Conservation (phyloP, 2,797 vertebrate species). For the Phoeniculus purpureus region DNA sequence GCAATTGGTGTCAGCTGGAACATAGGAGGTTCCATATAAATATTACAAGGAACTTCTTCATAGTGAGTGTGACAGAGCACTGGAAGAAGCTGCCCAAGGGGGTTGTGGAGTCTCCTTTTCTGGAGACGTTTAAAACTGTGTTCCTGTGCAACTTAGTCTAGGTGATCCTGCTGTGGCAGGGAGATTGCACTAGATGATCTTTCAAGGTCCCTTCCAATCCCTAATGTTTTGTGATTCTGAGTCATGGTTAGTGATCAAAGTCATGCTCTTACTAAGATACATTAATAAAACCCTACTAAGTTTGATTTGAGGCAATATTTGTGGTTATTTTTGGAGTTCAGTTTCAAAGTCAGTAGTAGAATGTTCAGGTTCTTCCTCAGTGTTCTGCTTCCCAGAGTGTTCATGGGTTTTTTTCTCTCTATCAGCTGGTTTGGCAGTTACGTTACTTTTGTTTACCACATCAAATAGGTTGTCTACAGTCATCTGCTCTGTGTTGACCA, state of each 20-base stretch:
- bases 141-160: no score
- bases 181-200: no score
- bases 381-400: conserved; percentile 39
- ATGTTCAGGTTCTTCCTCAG: conserved; percentile 31
- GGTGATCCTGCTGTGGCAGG: no score
- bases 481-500: conserved; percentile 55
- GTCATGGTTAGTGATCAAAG: not conserved
- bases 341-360: conserved; percentile 29
- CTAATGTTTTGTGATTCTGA: no score
- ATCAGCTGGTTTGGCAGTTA: conserved; percentile 44
- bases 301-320: conserved; percentile 19
- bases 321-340: conserved; percentile 32
- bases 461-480: conserved; percentile 67
- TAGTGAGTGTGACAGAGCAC: no score
- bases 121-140: no score
- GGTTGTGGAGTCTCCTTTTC: no score
- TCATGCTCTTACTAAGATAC: not conserved
- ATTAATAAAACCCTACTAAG: not conserved
- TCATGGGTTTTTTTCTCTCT: conserved; percentile 52
- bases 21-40: no score
- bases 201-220: no score
- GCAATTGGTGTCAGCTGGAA: no score
- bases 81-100: no score
- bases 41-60: no score
- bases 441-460: conserved; percentile 70